Conservation (phyloP, 1,140 invertebrate species). For the Patella vulgata region DNA sequence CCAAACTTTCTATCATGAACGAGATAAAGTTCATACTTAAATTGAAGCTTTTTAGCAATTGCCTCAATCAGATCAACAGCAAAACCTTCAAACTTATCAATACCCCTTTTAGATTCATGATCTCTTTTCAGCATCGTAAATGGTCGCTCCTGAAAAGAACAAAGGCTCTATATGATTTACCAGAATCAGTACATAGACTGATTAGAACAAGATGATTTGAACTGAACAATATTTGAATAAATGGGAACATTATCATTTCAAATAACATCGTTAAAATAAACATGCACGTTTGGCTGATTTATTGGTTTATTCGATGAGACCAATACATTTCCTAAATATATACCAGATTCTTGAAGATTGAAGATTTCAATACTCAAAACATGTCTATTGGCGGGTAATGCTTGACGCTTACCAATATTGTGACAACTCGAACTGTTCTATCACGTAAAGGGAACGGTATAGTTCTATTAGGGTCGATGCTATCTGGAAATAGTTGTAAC, state of each 20-base stretch:
- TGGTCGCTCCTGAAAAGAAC: conserved; percentile 49
- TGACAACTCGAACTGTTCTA: conserved; percentile 49
- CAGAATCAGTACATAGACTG: background rate
- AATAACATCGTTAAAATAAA: no score
- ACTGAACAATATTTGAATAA: no score
- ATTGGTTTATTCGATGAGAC: no score
- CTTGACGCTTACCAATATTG: conserved; percentile 46
- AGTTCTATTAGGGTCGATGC: conserved; percentile 32
- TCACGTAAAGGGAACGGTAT: conserved; percentile 51
- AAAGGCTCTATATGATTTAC: background rate
- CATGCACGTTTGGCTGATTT: no score
- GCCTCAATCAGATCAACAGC: conserved; percentile 86
- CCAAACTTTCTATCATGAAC: conserved; percentile 62
- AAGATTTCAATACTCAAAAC: no score
- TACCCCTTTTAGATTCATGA: conserved; percentile 37
- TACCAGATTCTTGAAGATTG: no score
- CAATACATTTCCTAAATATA: no score
- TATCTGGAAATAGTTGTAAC: conserved; percentile 28
- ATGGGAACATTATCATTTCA: no score
- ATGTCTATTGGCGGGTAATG: no score
- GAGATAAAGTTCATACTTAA: conserved; percentile 71
- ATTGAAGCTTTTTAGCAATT: conserved; percentile 73
- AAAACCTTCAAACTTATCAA: conserved; percentile 75
- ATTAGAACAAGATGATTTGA: background rate
- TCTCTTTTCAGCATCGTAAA: conserved; percentile 58